Base-by-base conservation (phyloP, 1,140 invertebrate species). In the Papilio polytes region DNA sequence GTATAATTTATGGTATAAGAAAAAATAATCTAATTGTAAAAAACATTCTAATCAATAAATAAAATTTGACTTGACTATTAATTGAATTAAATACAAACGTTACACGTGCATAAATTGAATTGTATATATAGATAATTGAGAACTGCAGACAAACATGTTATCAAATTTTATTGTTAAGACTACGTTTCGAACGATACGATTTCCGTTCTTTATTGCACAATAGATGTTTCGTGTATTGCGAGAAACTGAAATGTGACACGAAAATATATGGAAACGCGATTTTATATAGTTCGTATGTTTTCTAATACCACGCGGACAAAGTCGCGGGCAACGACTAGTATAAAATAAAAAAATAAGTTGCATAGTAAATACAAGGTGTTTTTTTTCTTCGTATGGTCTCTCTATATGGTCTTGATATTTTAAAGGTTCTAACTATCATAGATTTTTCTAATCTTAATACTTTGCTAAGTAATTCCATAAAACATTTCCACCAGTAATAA, bases 181-280 rank as follows among this genome's bases (percentile, higher is more conserved):
- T 2, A 72, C 70, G 18, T 26, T 36, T 26, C 41, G 15, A 26
- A 36, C 18, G 31, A 44, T 73, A 20, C 72, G 46, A 48, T 76
- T 76, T 76, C 46, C 44, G 12, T 53, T 20, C 46, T 76, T 76
- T 76, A 76, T 26, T 76, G 74, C 74, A 26, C 53, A n/a, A 18
- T 10, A 46, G 36, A 74, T 20, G 12, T 76, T 76, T 53, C 74
- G 44, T 74, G n/a, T 74, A 74, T 48, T 53, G 41, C 8, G 20
- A 76, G 46, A 76, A 51, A 48, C 74, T 76, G 0, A 76, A 76
- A 76, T 76, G 44, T 74, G 74, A 53, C 74, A 76, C 74, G 53
- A 76, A 53, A 78, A 78, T 78, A 78, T 48, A 78, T 78, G 15
- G 77, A 15, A 66, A 44, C 41, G 41, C 59, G 56, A 78, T 78